Evolutionary conservation across 2,113 vertebrate species (phyloP).

Genomic region (Sclerurus mexicanus): DNA sequence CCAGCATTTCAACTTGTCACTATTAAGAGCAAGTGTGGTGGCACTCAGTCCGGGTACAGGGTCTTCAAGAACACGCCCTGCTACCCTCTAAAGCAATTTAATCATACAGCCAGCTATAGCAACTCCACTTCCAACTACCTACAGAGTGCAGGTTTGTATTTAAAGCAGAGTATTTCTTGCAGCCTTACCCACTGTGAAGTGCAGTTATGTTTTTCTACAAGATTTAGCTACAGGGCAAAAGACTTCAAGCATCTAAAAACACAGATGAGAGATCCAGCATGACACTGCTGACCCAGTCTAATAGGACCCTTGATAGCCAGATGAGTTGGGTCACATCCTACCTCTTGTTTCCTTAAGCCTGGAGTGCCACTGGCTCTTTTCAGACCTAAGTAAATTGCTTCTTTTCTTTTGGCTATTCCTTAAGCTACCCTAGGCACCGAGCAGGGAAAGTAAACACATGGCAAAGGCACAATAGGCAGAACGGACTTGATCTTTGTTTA

Average conservation of each 20-base stretch:
- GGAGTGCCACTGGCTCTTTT: slow-evolving; percentile 15
- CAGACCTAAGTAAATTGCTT: slow-evolving; percentile 25
- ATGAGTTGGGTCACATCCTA: slow-evolving; percentile 33
- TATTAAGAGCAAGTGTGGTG: not conserved
- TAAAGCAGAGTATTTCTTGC: slow-evolving; percentile 51
- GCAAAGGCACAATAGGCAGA: slow-evolving; percentile 67
- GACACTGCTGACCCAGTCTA: slow-evolving; percentile 57
- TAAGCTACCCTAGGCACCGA: slow-evolving; percentile 47
- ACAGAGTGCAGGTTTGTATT: slow-evolving; percentile 6
- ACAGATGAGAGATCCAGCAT: slow-evolving; percentile 20
- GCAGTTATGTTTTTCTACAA: slow-evolving; percentile 39
- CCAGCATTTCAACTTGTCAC: not conserved
- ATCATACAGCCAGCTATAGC: not conserved
- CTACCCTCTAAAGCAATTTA: not conserved
- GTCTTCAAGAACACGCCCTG: not conserved
- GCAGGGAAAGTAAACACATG: slow-evolving; percentile 50
- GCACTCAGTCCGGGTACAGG: not conserved
- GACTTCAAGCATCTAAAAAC: slow-evolving; percentile 62
- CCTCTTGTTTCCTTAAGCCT: not conserved
- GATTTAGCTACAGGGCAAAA: slow-evolving; percentile 56
- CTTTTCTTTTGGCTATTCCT: slow-evolving; percentile 52
- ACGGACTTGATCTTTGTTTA: slow-evolving; percentile 71
- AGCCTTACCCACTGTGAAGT: slow-evolving; percentile 39
- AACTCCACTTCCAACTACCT: slow-evolving; percentile 10
- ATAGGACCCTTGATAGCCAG: slow-evolving; percentile 23